phyloP scores from a whole-genome alignment of 2,888 invertebrate species.

The Agrotis segetum region DNA sequence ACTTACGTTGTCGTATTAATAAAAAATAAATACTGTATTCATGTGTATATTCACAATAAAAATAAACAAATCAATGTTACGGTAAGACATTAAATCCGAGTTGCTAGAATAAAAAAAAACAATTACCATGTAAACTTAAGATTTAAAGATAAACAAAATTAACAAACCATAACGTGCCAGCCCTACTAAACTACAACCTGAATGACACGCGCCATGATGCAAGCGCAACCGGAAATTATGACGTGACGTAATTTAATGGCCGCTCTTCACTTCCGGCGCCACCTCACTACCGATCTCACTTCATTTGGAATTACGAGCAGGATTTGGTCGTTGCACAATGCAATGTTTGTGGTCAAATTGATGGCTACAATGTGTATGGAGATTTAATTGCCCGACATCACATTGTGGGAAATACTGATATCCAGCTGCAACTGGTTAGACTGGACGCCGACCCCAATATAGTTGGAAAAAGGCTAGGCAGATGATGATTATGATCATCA shows the following conservation, averaged over 20 bases:
- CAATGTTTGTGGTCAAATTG: not conserved
- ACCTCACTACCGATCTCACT: constrained; percentile 52
- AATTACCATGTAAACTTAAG: not conserved
- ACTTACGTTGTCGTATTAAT: too few relatives aligned
- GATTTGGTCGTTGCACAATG: constrained; percentile 15
- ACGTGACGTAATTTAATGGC: constrained; percentile 46
- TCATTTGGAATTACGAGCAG: constrained; percentile 41
- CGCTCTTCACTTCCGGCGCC: constrained; percentile 55
- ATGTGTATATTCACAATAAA: too few relatives aligned
- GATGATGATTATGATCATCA: too few relatives aligned
- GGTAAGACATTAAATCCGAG: not conserved
- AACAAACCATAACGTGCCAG: constrained; percentile 12
- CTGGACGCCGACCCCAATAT: too few relatives aligned
- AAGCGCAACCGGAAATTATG: constrained; percentile 56
- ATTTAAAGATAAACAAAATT: not conserved
- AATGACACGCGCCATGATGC: constrained; percentile 55
- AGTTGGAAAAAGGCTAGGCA: too few relatives aligned
- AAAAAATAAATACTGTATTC: too few relatives aligned
- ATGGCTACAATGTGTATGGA: not conserved
- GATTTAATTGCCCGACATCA: not conserved
- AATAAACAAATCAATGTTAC: too few relatives aligned
- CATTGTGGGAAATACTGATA: too few relatives aligned
- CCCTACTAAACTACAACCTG: constrained; percentile 41
- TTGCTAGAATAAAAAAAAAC: not conserved
- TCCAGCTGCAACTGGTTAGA: too few relatives aligned